Base-by-base conservation (phyloP, 2,113 vertebrate genomes). In the Cephalopholis sonnerati region DNA sequence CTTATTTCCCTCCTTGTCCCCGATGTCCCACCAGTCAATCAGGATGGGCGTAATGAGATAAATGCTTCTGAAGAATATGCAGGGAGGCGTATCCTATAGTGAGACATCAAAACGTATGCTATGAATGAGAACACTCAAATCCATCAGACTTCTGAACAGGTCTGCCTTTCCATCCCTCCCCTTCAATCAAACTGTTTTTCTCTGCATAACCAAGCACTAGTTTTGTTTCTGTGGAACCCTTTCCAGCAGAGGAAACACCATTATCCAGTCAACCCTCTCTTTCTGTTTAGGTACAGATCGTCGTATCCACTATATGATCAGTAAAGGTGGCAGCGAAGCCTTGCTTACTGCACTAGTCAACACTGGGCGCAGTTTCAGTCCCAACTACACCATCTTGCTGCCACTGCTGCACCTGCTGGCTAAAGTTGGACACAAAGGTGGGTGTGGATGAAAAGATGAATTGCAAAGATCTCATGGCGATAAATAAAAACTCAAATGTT, bases 341-440 rank as follows among this genome's bases (percentile, higher is more conserved):
- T 82, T 99, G 39, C 95, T 99, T n/a, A 94, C 88, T 70, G 96
- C 96, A 3, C 90, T 99, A 67, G 83, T 95, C 63, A 85, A 95
- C 0, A 79, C 91, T 0, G 94, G 94, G 8, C 86, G 22, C 32
- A 83, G 83, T 0, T 76, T 90, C 7, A 86, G 82, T 0, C 95
- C 93, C 0, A 95, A 97, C 89, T 95, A 95, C 24, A 90, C 87
- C 22, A 16, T 95, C 53, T 94, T 99, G 16, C 87, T 98, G 81
- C 96, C 96, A 2, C 91, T 98, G 50, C 88, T 98, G 57, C 91
- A 96, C 7, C 93, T 99, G 72, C 90, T 98, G 91, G 96, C 96
- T 85, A 98, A 97, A 89, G 95, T 99, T 0, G 98, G 98, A 57
- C 95, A 96, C 18, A 93, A 95, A 97, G 98, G 98, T 99, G 96